Base-by-base conservation (phyloP, 2,888 invertebrate genomes). In the Uropetala carovei region DNA sequence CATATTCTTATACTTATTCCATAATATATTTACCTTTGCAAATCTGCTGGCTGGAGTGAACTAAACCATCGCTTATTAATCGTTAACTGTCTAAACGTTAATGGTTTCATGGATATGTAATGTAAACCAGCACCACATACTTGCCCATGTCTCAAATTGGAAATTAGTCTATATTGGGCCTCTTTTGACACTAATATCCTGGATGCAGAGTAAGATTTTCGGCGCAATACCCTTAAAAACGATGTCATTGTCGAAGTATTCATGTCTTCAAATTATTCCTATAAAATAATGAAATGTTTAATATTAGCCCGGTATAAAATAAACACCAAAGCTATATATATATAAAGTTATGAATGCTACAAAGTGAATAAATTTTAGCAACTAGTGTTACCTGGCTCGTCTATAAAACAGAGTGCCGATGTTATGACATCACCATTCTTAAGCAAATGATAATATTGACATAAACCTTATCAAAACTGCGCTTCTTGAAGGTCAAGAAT, bases 391-490 rank as follows among this genome's bases (percentile, higher is more conserved):
- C 89, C 89, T 59, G 64, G 89, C 60, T 43, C 43, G 13, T 10
- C n/a, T 16, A 8, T 68, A 43, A 83, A 18, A 89, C 64, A n/a
- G 43, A 43, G 9, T n/a, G 60, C 30, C 60, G n/a, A 43, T 43
- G 60, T 64, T 89, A 89, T 64, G 89, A 89, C 89, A 89, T 89
- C 89, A 75, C 10, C 75, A 27, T 27, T 27, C 22, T 22, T 22
- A 75, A 27, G 75, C 13, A 75, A 75, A 75, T 22, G 75, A 75
- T 75, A 75, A 75, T 27, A 75, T 27, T 27, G 75, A 27, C 43
- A 43, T 22, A 75, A 75, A 75, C 16, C 27, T 75, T 75, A 75
- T 75, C 75, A 75, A 75, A 75, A 13, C 75, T 27, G 13, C 75
- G 75, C 22, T 27, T 27, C 75, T 75, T 75, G 27, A 75, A 75